Percentiles rank a stretch among this genome's conserved stretches.
Evolutionary conservation across 2,888 invertebrate genomes (phyloP).

Genomic region (Hirtodrosophila confusa): DNA sequence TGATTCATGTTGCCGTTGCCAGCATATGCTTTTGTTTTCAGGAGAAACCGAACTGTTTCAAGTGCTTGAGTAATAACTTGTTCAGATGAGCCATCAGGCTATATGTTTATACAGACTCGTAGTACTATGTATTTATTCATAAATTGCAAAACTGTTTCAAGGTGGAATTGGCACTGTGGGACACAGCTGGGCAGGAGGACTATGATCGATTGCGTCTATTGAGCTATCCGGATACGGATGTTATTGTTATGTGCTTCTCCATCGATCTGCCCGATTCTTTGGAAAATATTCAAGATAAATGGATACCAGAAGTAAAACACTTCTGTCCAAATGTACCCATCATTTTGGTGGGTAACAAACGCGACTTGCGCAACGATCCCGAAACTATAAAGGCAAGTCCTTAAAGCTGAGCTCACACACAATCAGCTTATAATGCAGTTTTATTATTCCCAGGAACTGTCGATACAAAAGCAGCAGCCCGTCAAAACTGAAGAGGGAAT

Average conservation of each 20-base stretch:
- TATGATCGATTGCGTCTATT: slow-evolving; percentile 97
- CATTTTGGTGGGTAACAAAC: slow-evolving; percentile 99
- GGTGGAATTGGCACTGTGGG: slow-evolving; percentile 96
- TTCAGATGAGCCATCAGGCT: background rate
- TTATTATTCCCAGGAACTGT: slow-evolving; percentile 87
- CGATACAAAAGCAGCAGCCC: slow-evolving; percentile 98
- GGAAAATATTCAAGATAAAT: slow-evolving; percentile 99
- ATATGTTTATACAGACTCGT: background rate
- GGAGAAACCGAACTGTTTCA: slow-evolving; percentile 15
- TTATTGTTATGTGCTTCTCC: slow-evolving; percentile 99
- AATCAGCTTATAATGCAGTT: background rate
- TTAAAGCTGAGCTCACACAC: background rate
- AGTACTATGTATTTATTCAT: background rate
- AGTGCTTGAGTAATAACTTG: slow-evolving; percentile 18
- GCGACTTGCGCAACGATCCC: slow-evolving; percentile 96
- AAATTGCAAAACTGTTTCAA: slow-evolving; percentile 47
- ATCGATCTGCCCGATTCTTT: slow-evolving; percentile 99
- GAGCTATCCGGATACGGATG: slow-evolving; percentile 99
- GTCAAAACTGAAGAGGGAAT: slow-evolving; percentile 98
- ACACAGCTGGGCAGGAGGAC: slow-evolving; percentile 98
- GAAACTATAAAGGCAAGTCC: slow-evolving; percentile 89
- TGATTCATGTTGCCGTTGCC: slow-evolving; percentile 33
- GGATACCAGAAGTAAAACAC: slow-evolving; percentile 99
- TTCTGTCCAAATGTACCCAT: slow-evolving; percentile 99
- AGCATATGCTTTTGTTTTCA: slow-evolving; percentile 10